phyloP scores from a whole-genome alignment of 2,888 invertebrate genomes.

The Brachypterus glaber region DNA sequence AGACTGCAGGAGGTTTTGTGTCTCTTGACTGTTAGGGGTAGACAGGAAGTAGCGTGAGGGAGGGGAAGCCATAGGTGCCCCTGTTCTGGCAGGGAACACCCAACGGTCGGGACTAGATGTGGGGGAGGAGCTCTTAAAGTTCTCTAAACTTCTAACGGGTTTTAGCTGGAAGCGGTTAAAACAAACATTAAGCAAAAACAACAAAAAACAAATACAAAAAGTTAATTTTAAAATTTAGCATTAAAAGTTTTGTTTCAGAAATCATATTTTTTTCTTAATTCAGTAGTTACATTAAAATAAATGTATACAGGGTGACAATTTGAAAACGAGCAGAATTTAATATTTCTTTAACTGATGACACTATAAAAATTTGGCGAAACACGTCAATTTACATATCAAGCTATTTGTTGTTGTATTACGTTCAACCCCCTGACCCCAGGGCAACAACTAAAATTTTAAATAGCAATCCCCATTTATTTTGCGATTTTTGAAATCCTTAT shows the following conservation, averaged over 20 bases:
- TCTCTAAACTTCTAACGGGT: constrained; percentile 52
- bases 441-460: neutral
- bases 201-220: constrained; percentile 8
- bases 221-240: too few species aligned
- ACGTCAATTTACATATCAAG: too few species aligned
- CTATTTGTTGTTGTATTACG: too few species aligned
- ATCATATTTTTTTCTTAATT: too few species aligned
- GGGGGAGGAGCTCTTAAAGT: constrained; percentile 39
- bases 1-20: constrained; percentile 37
- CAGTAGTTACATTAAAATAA: too few species aligned
- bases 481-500: too few species aligned
- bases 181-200: constrained; percentile 11
- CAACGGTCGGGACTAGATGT: constrained; percentile 34
- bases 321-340: too few species aligned
- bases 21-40: constrained; percentile 27
- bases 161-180: constrained; percentile 44
- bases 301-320: too few species aligned
- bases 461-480: too few species aligned
- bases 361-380: too few species aligned
- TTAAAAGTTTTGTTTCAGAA: too few species aligned
- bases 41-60: constrained; percentile 25
- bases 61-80: constrained; percentile 31
- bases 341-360: too few species aligned
- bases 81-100: constrained; percentile 26
- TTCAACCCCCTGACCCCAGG: neutral